These are phyloP conservation scores for Poecilia wingei DNA, from an alignment of 2,797 vertebrate species.

Conservation along the genomic window DNA sequence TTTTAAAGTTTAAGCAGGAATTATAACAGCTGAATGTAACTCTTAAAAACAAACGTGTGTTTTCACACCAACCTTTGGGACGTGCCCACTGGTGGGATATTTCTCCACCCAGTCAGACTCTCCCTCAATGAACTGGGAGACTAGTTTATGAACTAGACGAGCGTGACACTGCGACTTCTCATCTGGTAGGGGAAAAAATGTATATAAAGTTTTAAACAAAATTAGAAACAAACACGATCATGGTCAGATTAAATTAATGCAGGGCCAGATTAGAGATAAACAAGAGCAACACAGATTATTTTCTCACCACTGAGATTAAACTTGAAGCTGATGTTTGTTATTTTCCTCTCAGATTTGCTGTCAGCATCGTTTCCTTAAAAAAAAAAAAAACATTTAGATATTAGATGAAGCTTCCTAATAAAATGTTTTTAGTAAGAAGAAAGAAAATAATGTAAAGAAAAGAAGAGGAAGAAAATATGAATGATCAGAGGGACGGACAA, in stretches of 20 bases:
- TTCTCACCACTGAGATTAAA: constrained; percentile 75
- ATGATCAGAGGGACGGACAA: not conserved
- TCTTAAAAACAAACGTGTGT: not conserved
- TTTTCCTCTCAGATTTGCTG: constrained; percentile 53
- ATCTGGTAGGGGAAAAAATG: constrained; percentile 50
- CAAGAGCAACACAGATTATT: not conserved
- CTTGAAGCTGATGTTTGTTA: constrained; percentile 65
- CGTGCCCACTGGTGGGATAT: constrained; percentile 69
- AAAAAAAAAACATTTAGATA: not conserved
- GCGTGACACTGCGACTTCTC: constrained; percentile 64
- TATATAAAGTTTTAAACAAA: not conserved
- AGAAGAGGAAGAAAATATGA: not conserved
- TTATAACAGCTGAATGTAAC: not conserved
- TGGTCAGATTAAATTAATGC: not conserved
- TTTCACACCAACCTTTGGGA: constrained; percentile 67
- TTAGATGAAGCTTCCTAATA: not conserved
- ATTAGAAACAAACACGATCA: not conserved
- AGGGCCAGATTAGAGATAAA: not conserved
- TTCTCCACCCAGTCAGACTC: constrained; percentile 65
- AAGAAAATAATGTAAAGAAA: not conserved
- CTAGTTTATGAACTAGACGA: constrained; percentile 76
- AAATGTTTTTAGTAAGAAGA: not conserved
- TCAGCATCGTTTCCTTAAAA: constrained; percentile 42
- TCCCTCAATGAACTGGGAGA: constrained; percentile 57
- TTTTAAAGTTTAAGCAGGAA: not conserved